These are phyloP conservation scores for Heliangelus exortis DNA, from an alignment of 2,797 vertebrate species.

Conservation along the genomic window DNA sequence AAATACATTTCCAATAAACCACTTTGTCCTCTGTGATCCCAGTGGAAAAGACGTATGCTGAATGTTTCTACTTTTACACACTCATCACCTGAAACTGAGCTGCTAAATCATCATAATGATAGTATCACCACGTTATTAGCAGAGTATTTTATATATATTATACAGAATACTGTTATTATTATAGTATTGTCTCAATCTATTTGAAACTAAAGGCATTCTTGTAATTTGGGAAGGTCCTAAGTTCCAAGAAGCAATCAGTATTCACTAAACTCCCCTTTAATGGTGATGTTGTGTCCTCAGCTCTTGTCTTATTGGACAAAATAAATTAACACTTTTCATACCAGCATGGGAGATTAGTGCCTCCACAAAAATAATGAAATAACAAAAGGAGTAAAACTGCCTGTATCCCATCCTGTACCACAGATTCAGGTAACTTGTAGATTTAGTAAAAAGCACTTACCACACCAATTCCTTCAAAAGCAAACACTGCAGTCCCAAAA, in stretches of 20 bases:
- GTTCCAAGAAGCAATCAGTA: background rate
- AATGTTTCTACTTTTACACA: background rate
- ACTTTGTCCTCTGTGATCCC: background rate
- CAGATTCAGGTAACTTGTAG: background rate
- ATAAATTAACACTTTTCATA: background rate
- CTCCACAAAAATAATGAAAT: background rate
- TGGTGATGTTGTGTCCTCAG: background rate
- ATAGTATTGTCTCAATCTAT: background rate
- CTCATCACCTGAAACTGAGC: background rate
- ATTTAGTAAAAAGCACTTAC: constrained; percentile 73
- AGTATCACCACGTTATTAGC: background rate
- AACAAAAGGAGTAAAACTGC: background rate
- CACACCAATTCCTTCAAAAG: constrained; percentile 91
- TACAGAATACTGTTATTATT: background rate
- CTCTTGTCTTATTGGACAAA: background rate
- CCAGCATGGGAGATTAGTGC: background rate
- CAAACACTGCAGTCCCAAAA: constrained; percentile 90
- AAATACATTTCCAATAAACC: background rate
- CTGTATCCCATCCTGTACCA: background rate
- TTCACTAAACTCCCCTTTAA: background rate
- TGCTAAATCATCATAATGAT: background rate
- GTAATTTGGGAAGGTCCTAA: background rate
- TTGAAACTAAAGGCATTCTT: background rate
- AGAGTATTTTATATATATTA: background rate
- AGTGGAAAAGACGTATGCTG: background rate